Base-by-base conservation (phyloP, 64 coral and sea anemone genomes). In the Dendrophyllia cribrosa region DNA sequence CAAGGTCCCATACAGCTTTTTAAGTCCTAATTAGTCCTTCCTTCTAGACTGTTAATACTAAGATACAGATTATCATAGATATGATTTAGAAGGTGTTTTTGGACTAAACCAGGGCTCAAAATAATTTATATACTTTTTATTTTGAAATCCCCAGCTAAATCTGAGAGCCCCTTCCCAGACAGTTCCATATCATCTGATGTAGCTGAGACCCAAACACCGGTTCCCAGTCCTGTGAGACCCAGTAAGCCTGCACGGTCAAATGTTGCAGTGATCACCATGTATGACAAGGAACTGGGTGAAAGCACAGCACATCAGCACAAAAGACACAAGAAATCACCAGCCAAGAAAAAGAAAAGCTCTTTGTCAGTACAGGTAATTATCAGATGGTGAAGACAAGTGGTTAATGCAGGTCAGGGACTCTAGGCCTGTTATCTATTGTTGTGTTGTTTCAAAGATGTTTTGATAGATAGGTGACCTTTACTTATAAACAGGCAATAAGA, bases 181-280 rank as follows among this genome's bases (percentile, higher is more conserved):
- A 75, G 51, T 9, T 55, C 16, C 72, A 59, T 61, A n/a, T 74
- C 70, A n/a, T 72, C 86, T 15, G 86, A 88, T 15, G 10, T 50
- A 8, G 48, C 49, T 15, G 51, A 72, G 1, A 6, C 12, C 66
- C 56, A 17, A 13, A 59, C 51, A 25, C 86, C 69, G 34, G 51
- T 23, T 46, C 15, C 79, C 69, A 84, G 78, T 85, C 43, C 71
- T 22, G 60, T 63, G 66, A 91, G 58, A 43, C 78, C 26, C 43
- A 87, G 13, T 68, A 84, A 25, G 10, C 72, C 46, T 70, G 58
- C 44, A 45, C 63, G 24, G 64, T 62, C 91, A 86, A 93, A 93
- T 70, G 91, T 93, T 25, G 91, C 91, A 34, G 91, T 93, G 49
- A 93, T 93, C 20, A 93, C 91, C 13, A 22, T 93, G 45, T 75